phyloP scores from a whole-genome alignment of 2,888 invertebrate species.

The Xylota segnis region DNA sequence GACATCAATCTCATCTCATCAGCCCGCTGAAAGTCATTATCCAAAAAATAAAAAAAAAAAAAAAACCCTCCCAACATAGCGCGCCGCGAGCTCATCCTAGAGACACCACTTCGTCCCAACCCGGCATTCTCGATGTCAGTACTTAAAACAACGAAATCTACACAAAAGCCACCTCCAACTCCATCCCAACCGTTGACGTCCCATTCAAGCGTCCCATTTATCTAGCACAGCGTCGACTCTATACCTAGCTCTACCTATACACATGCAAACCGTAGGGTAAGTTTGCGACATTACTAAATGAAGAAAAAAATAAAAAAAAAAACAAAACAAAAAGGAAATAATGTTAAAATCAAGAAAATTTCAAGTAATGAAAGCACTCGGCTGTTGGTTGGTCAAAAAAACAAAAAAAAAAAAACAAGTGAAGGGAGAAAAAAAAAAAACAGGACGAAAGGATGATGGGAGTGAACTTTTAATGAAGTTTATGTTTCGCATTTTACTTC shows the following conservation, averaged over 20 bases:
- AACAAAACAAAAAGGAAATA: constrained; percentile 48
- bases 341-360: constrained; percentile 72
- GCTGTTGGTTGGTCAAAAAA: constrained; percentile 48
- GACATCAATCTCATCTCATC: constrained; percentile 42
- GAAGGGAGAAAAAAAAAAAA: too few relatives aligned
- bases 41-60: constrained; percentile 40
- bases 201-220: constrained; percentile 56
- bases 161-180: constrained; percentile 56
- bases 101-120: background rate
- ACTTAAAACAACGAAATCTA: constrained; percentile 71
- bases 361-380: constrained; percentile 66
- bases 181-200: constrained; percentile 35
- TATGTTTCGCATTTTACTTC: constrained; percentile 70
- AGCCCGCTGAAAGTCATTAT: constrained; percentile 65
- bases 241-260: background rate
- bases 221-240: constrained; percentile 23
- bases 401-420: constrained; percentile 7
- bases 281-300: constrained; percentile 69
- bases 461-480: constrained; percentile 76
- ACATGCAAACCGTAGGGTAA: constrained; percentile 34
- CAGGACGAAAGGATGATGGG: constrained; percentile 57
- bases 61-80: background rate
- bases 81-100: background rate
- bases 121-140: constrained; percentile 43
- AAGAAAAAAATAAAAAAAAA: too few relatives aligned